These are phyloP conservation scores for Calcarius lapponicus DNA, from an alignment of 2,797 vertebrate genomes.

Conservation along the genomic window DNA sequence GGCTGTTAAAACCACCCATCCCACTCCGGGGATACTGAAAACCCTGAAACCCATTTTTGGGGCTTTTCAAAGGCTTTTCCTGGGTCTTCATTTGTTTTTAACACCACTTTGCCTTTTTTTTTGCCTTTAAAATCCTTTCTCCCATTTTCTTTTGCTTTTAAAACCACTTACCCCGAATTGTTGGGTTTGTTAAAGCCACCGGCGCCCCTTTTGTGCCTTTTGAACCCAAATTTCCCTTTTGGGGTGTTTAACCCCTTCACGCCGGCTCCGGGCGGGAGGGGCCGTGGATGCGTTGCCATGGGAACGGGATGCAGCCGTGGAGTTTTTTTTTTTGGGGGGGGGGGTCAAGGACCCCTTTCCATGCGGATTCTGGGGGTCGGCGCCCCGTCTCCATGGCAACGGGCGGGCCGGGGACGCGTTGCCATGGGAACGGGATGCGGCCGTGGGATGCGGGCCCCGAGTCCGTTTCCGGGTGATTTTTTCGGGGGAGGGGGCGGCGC, in stretches of 20 bases:
- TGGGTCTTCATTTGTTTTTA: neutral
- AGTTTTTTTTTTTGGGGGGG: neutral
- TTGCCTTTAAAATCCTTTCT: too few relatives aligned
- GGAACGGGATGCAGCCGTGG: neutral
- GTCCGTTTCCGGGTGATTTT: neutral
- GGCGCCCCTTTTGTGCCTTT: accelerated
- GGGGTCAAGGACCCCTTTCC: neutral
- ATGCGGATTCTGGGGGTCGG: neutral
- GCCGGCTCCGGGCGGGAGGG: accelerated
- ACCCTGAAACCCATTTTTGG: accelerated
- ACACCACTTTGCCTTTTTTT: neutral
- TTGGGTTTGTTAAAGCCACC: accelerated
- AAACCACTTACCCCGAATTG: too few relatives aligned
- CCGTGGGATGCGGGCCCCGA: neutral
- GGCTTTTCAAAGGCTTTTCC: neutral
- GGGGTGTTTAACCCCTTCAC: neutral
- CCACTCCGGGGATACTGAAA: neutral
- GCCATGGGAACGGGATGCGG: neutral
- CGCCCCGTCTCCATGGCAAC: neutral
- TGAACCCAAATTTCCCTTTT: accelerated
- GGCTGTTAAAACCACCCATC: neutral
- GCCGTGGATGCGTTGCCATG: neutral
- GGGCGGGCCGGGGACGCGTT: neutral
- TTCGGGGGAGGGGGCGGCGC: too few relatives aligned
- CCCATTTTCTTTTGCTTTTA: neutral